Conservation (phyloP, 2,113 vertebrate species). For the Hystrix cristata region DNA sequence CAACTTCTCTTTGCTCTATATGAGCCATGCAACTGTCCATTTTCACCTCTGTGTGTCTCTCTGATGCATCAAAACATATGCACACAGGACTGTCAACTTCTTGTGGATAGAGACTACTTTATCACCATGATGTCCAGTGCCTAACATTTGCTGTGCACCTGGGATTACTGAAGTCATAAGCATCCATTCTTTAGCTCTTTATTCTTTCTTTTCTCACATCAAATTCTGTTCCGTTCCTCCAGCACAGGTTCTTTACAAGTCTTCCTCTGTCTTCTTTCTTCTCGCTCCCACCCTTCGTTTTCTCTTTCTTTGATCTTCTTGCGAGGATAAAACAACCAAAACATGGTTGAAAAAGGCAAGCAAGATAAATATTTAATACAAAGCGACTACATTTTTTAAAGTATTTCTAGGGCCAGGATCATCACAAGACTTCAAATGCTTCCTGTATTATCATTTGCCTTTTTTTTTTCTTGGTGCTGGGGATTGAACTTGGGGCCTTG, state of each 20-base stretch:
- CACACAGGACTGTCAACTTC: not conserved
- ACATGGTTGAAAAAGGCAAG: not conserved
- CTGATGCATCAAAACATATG: not conserved
- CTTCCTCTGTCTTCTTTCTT: constrained; percentile 14
- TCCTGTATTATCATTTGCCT: not conserved
- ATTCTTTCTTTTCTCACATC: not conserved
- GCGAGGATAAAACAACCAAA: not conserved
- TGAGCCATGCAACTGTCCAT: not conserved
- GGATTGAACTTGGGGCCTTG: no score
- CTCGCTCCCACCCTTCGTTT: not conserved
- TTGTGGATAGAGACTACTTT: not conserved
- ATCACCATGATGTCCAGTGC: not conserved
- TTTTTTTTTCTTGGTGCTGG: no score
- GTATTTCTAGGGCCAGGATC: not conserved
- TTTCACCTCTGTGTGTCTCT: not conserved
- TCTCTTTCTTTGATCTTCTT: not conserved
- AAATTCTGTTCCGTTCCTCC: constrained; percentile 13
- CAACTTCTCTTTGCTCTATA: not conserved
- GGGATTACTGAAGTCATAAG: not conserved
- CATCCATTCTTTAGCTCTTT: not conserved
- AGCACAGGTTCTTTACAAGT: not conserved
- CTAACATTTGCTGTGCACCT: not conserved
- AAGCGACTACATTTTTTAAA: constrained; percentile 38
- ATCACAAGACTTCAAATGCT: not conserved
- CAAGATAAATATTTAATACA: not conserved